These are phyloP conservation scores for Mus pahari DNA, from an alignment of 2,113 vertebrate genomes.

Conservation along the genomic window DNA sequence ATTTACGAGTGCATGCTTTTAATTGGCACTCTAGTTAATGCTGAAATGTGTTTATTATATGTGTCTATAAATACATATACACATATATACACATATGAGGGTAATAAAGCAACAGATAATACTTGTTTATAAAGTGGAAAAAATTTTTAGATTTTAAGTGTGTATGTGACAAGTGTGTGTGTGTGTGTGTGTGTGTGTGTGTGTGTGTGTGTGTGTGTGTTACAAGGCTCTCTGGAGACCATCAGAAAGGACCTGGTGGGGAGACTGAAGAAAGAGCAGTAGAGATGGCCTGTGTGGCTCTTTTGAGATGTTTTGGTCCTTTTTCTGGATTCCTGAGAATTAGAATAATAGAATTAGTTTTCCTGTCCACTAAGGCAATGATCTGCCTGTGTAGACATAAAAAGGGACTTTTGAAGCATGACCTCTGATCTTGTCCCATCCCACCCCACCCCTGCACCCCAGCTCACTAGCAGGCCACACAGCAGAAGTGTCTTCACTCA, in stretches of 20 bases:
- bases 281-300: neutral
- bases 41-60: neutral
- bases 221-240: neutral
- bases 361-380: neutral
- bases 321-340: neutral
- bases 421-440: neutral
- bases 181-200: neutral
- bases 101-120: constrained; percentile 6
- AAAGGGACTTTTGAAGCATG: neutral
- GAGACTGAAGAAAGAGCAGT: neutral
- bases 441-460: neutral
- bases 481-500: neutral
- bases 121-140: neutral
- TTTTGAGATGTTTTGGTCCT: neutral
- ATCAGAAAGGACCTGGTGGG: neutral
- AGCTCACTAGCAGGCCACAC: neutral
- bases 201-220: neutral
- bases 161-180: neutral
- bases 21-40: neutral
- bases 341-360: neutral
- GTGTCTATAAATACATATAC: neutral
- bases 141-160: neutral
- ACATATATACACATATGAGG: neutral
- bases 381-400: neutral
- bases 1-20: neutral